Conservation (phyloP, 2,888 invertebrate species). For the Pristionchus mayeri region DNA sequence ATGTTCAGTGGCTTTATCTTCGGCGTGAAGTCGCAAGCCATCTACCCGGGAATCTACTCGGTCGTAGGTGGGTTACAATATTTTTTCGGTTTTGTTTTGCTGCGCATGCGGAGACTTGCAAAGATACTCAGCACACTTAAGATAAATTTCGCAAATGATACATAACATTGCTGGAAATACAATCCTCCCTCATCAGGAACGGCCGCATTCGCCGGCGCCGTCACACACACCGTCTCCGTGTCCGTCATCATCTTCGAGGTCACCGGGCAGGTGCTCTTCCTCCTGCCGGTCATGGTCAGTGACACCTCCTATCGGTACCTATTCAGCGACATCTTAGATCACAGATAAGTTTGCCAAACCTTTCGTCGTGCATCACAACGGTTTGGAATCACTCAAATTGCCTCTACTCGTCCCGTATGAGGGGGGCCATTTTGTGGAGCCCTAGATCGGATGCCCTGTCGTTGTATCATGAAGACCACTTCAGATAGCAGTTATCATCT, state of each 20-base stretch:
- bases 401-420: no score
- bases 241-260: constrained; percentile 98
- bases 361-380: no score
- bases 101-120: no score
- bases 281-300: constrained; percentile 94
- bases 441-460: no score
- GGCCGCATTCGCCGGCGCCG: constrained; percentile 92
- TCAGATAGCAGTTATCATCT: constrained; percentile 91
- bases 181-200: constrained; percentile 79
- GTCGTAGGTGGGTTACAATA: constrained; percentile 84
- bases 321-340: no score
- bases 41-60: constrained; percentile 94
- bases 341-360: no score
- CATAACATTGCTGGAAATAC: not conserved
- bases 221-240: constrained; percentile 91
- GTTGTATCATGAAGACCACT: constrained; percentile 50
- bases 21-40: constrained; percentile 74
- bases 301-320: no score
- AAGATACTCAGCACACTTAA: not conserved
- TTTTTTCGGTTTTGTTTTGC: no score
- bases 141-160: not conserved
- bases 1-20: not conserved
- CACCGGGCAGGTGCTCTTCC: constrained; percentile 97
- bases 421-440: no score
- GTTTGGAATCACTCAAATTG: no score